Evolutionary conservation across 92 coral and sea anemone genomes (phyloP), one percentile per base, ranked within the genome.

Genomic region (Zoanthus sansibaricus): DNA sequence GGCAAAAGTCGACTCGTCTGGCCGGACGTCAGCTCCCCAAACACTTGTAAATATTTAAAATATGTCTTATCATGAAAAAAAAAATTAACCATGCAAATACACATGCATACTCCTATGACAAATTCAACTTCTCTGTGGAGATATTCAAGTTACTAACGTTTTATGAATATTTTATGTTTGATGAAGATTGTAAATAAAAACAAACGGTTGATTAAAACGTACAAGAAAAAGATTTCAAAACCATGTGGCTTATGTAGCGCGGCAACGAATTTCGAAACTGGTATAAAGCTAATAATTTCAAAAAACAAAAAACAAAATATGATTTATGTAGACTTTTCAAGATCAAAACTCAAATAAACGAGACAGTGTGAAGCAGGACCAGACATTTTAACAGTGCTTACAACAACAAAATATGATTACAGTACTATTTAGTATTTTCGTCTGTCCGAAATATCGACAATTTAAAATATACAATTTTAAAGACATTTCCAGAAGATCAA

Each of bases 111-210:
- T 31, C 46, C 31, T 44, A 11, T 30, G 10, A 5, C 15, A 69
- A 3, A 69, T 21, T 30, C 6, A 69, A 11, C 33, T 11, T 69
- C 11, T 11, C 16, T 69, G 45, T 69, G 74, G 45, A 7, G 45
- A 11, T 30, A 30, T 25, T 18, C 0, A 9, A 4, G 1, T 33
- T 11, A 7, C 10, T 30, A 31, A 62, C 13, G 0, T 25, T 25
- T 25, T 20, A 69, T 11, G 74, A 69, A 69, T 69, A 69, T 69
- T 69, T 69, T 46, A 25, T 69, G 31, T 21, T 31, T 21, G 14
- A 69, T 11, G 46, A 20, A 20, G 32, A 75, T 52, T 14, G 33
- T 20, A 72, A 72, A 75, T 59, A 75, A 20, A 72, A 72, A 75
- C 78, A 75, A 75, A 18, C 5, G 54, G 21, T 46, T n/a, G 30